Conservation (phyloP, 1,140 invertebrate genomes). For the Cataglyphis hispanica region DNA sequence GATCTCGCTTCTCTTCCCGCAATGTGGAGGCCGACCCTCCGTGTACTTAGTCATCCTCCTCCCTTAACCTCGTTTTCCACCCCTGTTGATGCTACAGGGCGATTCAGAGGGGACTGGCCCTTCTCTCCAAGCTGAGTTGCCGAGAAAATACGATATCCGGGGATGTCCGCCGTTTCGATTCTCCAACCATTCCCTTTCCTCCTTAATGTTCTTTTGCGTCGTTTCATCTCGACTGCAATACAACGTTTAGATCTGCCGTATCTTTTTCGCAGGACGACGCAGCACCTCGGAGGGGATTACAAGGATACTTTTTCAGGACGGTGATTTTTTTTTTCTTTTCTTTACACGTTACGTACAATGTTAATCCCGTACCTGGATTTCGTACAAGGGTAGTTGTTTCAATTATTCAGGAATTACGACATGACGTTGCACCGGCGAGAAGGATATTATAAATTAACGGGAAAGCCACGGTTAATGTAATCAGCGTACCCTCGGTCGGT, state of each 20-base stretch:
- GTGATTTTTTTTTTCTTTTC: neutral
- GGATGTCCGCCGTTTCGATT: conserved; percentile 45
- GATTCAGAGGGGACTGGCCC: conserved; percentile 34
- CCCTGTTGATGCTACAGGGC: conserved; percentile 57
- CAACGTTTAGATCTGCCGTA: conserved; percentile 31
- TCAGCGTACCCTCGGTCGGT: conserved; percentile 1
- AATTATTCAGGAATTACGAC: conserved; percentile 33
- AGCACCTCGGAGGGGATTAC: conserved; percentile 10
- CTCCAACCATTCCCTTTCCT: conserved; percentile 49
- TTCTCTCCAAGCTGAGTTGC: conserved; percentile 32
- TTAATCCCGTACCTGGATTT: neutral
- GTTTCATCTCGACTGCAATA: conserved; percentile 65
- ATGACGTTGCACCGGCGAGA: conserved; percentile 3
- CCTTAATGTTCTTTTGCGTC: conserved; percentile 35
- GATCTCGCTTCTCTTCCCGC: conserved; percentile 20
- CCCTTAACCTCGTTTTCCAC: conserved; percentile 71
- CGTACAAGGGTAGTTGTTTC: neutral
- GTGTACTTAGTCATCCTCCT: conserved; percentile 74
- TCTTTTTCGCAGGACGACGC: conserved; percentile 14
- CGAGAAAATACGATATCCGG: conserved; percentile 73
- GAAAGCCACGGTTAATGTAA: conserved; percentile 24
- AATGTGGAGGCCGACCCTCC: conserved; percentile 51
- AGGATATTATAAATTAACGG: conserved; percentile 32
- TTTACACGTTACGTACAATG: neutral
- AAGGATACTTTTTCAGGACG: conserved; percentile 14